A percentile compares a stretch with the other conserved stretches of the same genome.
phyloP scores from a whole-genome alignment of 2,113 vertebrate genomes.

The Aphelocoma coerulescens region DNA sequence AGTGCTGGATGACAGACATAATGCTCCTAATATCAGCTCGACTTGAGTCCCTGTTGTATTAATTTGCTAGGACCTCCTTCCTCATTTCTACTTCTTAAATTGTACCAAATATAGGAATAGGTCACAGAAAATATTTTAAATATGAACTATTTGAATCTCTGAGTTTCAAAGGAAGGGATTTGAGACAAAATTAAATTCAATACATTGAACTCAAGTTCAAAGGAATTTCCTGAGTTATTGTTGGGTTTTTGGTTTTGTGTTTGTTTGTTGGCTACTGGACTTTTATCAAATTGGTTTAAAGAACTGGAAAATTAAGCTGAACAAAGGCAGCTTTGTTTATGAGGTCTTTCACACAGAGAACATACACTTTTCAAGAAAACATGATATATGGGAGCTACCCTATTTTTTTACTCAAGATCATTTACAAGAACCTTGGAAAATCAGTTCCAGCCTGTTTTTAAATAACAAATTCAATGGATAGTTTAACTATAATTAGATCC shows the following conservation, averaged over 20 bases:
- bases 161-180: not conserved
- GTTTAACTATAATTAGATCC: not conserved
- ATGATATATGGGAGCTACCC: not conserved
- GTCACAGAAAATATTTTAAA: not conserved
- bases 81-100: not conserved
- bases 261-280: not conserved
- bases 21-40: not conserved
- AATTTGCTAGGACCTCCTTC: not conserved
- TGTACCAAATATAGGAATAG: not conserved
- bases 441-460: not conserved
- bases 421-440: not conserved
- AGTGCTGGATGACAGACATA: not conserved
- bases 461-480: not conserved
- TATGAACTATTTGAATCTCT: not conserved
- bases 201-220: not conserved
- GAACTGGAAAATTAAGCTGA: not conserved
- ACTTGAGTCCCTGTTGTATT: not conserved
- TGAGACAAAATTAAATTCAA: not conserved
- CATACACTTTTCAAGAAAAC: not conserved
- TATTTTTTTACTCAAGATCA: not conserved
- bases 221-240: not conserved
- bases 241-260: not conserved
- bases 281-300: not conserved
- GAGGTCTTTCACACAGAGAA: not conserved
- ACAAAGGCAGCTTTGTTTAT: not conserved